phyloP scores from a whole-genome alignment of 2,113 vertebrate genomes.

The Arizona elegans region DNA sequence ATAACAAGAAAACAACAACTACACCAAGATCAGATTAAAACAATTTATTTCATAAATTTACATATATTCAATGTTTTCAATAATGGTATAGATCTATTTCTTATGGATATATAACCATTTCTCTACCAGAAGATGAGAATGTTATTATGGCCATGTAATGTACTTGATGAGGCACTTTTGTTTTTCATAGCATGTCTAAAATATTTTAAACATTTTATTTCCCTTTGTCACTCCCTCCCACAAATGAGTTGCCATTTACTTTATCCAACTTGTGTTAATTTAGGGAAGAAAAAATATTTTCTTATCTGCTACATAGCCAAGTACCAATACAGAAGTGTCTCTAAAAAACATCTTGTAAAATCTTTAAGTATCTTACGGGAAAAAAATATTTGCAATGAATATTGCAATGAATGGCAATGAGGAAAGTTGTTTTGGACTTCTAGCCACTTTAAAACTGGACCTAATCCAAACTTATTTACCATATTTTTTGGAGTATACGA shows the following conservation, averaged over 20 bases:
- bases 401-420: neutral
- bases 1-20: neutral
- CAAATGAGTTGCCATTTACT: neutral
- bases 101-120: neutral
- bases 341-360: neutral
- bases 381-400: neutral
- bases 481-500: too few relatives aligned
- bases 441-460: neutral
- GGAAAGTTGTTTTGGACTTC: neutral
- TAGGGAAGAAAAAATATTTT: neutral
- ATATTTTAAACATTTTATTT: neutral
- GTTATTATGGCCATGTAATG: neutral
- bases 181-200: neutral
- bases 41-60: neutral
- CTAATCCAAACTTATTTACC: neutral
- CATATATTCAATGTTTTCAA: neutral
- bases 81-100: neutral
- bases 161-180: neutral
- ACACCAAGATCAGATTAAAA: neutral
- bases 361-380: neutral
- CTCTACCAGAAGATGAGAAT: neutral
- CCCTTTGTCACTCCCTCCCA: neutral
- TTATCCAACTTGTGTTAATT: neutral
- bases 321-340: neutral
- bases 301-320: neutral